phyloP scores from a whole-genome alignment of 2,113 vertebrate genomes.

The Ursus arctos region DNA sequence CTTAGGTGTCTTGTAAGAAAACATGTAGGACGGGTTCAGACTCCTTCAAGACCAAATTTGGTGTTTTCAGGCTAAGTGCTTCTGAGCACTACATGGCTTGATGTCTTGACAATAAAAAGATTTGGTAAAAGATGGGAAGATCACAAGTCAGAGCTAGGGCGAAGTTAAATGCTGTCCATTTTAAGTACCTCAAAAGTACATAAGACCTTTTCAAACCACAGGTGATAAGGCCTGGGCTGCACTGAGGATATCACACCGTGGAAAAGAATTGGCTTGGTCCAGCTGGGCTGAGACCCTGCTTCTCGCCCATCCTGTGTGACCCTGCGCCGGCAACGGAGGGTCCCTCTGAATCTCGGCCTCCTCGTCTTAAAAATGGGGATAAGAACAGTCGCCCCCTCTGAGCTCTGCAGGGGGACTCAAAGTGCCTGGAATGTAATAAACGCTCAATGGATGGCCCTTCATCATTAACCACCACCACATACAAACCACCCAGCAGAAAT shows the following conservation, averaged over 20 bases:
- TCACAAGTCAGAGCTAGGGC: not conserved
- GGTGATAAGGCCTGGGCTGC: too few species aligned
- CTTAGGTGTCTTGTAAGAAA: not conserved
- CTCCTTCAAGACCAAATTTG: not conserved
- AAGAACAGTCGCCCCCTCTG: too few species aligned
- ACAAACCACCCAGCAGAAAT: not conserved
- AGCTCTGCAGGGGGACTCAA: not conserved
- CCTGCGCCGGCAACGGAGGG: not conserved
- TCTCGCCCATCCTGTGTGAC: too few species aligned
- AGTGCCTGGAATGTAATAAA: not conserved
- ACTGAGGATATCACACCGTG: not conserved
- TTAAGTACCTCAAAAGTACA: not conserved
- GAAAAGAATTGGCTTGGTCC: not conserved
- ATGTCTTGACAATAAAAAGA: not conserved
- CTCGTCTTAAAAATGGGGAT: not conserved
- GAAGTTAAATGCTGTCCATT: not conserved
- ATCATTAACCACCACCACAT: not conserved
- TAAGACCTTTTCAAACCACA: not conserved
- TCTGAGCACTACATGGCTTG: not conserved
- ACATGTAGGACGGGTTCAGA: not conserved
- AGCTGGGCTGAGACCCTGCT: not conserved
- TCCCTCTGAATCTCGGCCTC: not conserved
- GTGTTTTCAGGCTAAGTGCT: not conserved
- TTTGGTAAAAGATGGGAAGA: not conserved
- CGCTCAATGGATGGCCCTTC: not conserved